These are phyloP conservation scores for Diaprepes abbreviatus DNA, from an alignment of 2,888 invertebrate genomes.

Conservation along the genomic window DNA sequence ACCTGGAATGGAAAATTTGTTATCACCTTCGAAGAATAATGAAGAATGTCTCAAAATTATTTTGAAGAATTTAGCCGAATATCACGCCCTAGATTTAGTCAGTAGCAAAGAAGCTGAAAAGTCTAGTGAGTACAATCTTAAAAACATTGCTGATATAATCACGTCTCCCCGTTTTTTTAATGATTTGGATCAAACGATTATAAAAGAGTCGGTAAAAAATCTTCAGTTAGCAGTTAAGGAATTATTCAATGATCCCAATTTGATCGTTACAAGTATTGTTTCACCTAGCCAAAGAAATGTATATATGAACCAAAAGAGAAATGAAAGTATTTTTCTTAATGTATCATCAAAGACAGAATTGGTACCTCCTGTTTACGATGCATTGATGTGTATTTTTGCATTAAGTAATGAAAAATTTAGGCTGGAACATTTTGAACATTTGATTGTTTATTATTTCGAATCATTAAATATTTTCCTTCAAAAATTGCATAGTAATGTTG, in stretches of 20 bases:
- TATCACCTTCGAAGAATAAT: not conserved
- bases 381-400: conserved; percentile 34
- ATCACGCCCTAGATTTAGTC: not conserved
- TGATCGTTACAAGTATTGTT: too few relatives aligned
- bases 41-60: not conserved
- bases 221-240: not conserved
- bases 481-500: not conserved
- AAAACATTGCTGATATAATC: not conserved
- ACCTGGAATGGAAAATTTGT: not conserved
- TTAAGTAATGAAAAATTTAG: conserved; percentile 44
- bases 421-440: conserved; percentile 39
- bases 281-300: too few relatives aligned
- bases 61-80: conserved; percentile 10
- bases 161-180: not conserved
- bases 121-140: not conserved
- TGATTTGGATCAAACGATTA: not conserved
- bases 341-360: not conserved
- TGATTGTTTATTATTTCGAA: conserved; percentile 38
- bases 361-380: conserved; percentile 35
- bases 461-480: not conserved
- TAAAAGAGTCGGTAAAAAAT: not conserved
- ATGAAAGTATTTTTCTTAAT: not conserved
- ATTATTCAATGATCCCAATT: not conserved
- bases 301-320: too few relatives aligned
- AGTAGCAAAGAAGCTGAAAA: not conserved